Conservation (phyloP, 2,113 vertebrate genomes). For the Myiopsitta monachus region DNA sequence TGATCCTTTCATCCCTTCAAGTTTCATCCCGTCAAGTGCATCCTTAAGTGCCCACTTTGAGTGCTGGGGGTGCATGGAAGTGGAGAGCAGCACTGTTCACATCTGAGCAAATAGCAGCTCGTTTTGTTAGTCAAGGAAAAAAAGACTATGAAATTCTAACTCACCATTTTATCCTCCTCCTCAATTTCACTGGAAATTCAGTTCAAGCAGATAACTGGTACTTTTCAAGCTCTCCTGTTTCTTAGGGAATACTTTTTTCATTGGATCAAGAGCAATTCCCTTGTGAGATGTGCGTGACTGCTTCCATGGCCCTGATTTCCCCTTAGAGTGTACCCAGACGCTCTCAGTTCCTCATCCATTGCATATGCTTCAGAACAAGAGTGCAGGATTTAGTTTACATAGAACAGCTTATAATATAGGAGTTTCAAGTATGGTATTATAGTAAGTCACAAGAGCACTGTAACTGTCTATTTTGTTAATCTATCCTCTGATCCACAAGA, state of each 20-base stretch:
- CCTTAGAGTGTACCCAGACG: neutral
- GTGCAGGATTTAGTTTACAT: neutral
- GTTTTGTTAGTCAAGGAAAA: neutral
- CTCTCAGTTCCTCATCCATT: neutral
- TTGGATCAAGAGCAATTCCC: neutral
- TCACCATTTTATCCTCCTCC: neutral
- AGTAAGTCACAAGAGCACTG: neutral
- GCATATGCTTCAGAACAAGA: neutral
- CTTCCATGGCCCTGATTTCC: neutral
- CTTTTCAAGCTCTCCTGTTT: neutral
- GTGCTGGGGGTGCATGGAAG: neutral
- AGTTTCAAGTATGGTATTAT: neutral
- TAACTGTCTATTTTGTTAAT: neutral
- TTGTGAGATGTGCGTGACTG: neutral
- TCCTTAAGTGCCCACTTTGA: neutral
- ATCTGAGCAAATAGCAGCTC: neutral
- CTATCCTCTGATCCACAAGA: neutral
- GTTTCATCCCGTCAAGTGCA: neutral
- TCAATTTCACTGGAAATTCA: neutral
- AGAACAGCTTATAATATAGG: neutral
- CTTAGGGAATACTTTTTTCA: neutral
- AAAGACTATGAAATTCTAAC: neutral
- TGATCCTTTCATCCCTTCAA: neutral
- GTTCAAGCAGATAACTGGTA: neutral
- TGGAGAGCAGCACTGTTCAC: neutral